Evolutionary conservation across 2,888 invertebrate species (phyloP), one percentile per base, ranked within the genome.

Genomic region (Conus canariensis): DNA sequence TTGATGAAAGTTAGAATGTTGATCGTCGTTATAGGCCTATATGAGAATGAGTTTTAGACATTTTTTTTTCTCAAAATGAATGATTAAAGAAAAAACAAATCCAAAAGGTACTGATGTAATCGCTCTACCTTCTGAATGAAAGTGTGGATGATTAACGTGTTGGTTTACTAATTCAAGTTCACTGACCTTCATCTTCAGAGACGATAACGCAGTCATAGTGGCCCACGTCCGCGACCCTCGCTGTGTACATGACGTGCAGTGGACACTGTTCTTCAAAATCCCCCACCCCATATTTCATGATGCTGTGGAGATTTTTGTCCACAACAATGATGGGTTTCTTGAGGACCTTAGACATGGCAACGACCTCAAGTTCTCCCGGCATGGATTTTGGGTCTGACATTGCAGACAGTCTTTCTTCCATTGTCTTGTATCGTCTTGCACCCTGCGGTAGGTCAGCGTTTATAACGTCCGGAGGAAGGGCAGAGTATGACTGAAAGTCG

Each of bases 301-400:
- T 74, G 74, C n/a, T 74, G 74, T 22, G 74, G 74, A 74, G 22
- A n/a, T 22, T 74, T 3, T 22, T 25, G 74, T 25, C 74, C n/a
- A 74, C n/a, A 74, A 74, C 74, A n/a, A 16, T 9, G 74, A 74
- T 74, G 16, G 74, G 74, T 7, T 74, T 74, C n/a, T 74, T 74
- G 74, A 74, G 74, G n/a, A 74, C 25, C n/a, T 74, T 45, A 45
- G 74, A 74, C 74, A 74, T 74, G 74, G 74, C 74, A 74, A 74
- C 22, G 9, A 74, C n/a, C 22, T 74, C 74, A 22, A 74, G 22
- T 25, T 74, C 74, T 22, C 74, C 25, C 22, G 74, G 74, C 74
- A 25, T 74, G 3, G 74, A n/a, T 74, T 74, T 74, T 22, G 74
- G 74, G 25, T 25, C n/a, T 22, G n/a, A 25, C 74, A 74, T 74